phyloP scores from a whole-genome alignment of 2,797 vertebrate genomes.

The Anabas testudineus region DNA sequence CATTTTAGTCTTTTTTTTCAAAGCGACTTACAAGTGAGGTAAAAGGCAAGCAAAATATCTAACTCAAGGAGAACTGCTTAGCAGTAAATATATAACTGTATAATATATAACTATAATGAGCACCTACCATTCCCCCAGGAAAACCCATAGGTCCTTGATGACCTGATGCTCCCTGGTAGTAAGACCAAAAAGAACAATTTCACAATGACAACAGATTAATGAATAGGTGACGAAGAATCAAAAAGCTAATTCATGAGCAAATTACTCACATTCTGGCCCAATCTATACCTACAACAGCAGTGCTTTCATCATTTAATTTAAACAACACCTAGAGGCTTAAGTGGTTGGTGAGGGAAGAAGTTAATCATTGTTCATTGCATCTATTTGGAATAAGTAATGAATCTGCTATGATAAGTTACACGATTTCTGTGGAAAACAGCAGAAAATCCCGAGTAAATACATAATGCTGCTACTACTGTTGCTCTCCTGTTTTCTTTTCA shows the following conservation, averaged over 20 bases:
- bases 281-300: background rate
- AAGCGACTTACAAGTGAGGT: no score
- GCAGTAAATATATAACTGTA: background rate
- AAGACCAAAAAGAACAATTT: background rate
- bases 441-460: background rate
- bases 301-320: background rate
- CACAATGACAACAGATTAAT: background rate
- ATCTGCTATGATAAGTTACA: background rate
- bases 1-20: no score
- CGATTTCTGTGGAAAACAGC: background rate
- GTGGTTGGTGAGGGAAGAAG: background rate
- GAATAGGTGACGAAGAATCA: background rate
- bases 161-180: constrained; percentile 84
- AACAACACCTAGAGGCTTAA: background rate
- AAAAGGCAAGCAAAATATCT: no score
- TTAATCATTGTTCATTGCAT: background rate
- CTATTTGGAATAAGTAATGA: background rate
- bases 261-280: background rate
- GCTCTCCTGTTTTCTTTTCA: no score
- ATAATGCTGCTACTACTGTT: no score
- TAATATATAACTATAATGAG: background rate
- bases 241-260: background rate
- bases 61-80: no score
- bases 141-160: constrained; percentile 80
- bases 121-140: constrained; percentile 81